Evolutionary conservation across 2,888 invertebrate genomes (phyloP).

Genomic region (Didymodactylos carnosus): DNA sequence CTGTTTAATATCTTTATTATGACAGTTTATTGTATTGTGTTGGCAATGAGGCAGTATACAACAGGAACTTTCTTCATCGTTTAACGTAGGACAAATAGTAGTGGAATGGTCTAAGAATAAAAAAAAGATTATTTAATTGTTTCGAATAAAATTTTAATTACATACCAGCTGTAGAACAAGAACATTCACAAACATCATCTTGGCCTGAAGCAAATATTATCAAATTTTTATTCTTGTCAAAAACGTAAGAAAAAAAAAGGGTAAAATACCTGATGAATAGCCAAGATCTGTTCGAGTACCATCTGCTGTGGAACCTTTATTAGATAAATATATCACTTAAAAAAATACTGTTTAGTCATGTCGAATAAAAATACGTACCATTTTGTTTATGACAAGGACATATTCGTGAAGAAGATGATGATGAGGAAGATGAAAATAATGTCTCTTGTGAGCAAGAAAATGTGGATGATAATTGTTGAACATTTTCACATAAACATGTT

Average conservation of each 20-base stretch:
- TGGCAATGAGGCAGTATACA: not conserved
- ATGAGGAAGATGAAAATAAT: not conserved
- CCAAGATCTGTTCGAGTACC: not conserved
- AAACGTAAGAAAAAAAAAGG: not conserved
- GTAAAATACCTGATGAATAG: not conserved
- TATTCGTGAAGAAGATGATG: not conserved
- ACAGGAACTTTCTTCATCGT: not conserved
- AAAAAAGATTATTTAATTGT: not conserved
- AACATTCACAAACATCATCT: not conserved
- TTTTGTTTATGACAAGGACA: not conserved
- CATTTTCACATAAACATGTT: too few species aligned
- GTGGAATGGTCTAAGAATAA: not conserved
- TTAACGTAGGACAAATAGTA: not conserved
- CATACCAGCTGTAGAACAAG: not conserved
- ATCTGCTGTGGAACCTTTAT: not conserved
- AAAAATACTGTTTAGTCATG: not conserved
- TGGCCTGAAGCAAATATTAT: not conserved
- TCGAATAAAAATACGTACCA: not conserved
- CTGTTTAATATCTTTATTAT: too few species aligned
- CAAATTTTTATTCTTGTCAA: not conserved
- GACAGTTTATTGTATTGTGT: not conserved
- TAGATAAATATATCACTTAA: not conserved
- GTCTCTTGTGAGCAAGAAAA: not conserved
- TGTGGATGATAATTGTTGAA: not conserved
- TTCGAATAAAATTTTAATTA: not conserved